Conservation (phyloP, 2,113 vertebrate species). For the Rhinopithecus roxellana region DNA sequence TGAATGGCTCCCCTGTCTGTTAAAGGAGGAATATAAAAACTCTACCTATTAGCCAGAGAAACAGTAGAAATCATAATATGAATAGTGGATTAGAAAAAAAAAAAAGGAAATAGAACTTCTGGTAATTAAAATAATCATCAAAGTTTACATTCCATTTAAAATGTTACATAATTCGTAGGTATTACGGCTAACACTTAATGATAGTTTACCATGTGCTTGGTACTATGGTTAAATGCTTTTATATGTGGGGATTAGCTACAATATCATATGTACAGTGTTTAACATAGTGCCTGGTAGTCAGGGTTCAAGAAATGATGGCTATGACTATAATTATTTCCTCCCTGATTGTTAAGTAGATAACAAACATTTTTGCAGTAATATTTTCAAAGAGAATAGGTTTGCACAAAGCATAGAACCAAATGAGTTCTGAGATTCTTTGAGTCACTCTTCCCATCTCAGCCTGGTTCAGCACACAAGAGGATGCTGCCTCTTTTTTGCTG, state of each 20-base stretch:
- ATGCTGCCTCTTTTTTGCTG: neutral
- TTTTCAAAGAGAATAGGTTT: neutral
- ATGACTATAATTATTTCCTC: neutral
- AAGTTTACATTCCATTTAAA: neutral
- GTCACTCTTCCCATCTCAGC: neutral
- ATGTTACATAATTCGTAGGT: neutral
- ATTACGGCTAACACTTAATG: neutral
- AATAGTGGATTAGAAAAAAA: neutral
- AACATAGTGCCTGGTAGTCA: neutral
- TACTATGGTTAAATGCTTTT: neutral
- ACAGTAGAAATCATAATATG: neutral
- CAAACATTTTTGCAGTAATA: neutral
- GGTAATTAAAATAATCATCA: slow-evolving; percentile 20
- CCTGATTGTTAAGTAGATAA: neutral
- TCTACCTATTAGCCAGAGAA: neutral
- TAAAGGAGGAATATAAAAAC: neutral
- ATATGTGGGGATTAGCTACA: neutral
- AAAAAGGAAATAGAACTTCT: neutral
- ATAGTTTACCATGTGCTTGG: neutral
- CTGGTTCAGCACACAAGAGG: neutral
- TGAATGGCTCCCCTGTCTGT: neutral
- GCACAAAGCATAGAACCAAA: neutral
- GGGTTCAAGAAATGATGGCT: neutral
- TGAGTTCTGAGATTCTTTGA: neutral
- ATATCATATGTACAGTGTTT: neutral